Conservation (phyloP, 2,113 vertebrate genomes). For the Marmota monax region DNA sequence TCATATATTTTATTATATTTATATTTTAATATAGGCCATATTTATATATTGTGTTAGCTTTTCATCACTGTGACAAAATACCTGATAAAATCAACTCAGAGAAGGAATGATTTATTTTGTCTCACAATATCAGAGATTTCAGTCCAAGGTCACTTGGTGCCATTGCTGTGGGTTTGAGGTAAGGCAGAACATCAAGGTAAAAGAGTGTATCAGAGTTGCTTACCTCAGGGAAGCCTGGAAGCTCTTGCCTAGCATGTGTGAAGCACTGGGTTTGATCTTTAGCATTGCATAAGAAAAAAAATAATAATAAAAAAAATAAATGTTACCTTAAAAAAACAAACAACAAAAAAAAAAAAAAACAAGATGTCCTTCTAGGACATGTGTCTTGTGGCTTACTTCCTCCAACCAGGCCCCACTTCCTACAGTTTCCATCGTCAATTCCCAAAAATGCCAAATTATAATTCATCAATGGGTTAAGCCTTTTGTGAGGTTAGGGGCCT, state of each 20-base stretch:
- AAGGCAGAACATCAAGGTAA: not conserved
- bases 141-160: not conserved
- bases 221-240: not conserved
- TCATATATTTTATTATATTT: conserved; percentile 34
- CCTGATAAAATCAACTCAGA: not conserved
- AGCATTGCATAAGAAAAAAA: no score
- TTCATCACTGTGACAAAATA: not conserved
- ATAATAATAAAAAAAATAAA: no score
- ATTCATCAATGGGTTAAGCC: not conserved
- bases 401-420: not conserved
- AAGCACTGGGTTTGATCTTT: no score
- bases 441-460: not conserved
- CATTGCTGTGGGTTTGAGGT: not conserved
- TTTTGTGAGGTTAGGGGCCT: not conserved
- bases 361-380: not conserved
- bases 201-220: not conserved
- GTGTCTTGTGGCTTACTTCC: not conserved
- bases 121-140: no score
- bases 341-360: no score
- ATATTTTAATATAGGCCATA: conserved; percentile 21
- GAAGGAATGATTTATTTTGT: not conserved
- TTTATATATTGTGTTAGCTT: not conserved
- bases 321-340: no score
- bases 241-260: no score
- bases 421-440: not conserved